phyloP scores from a whole-genome alignment of 37 sponge, comb jelly and placozoan genomes.

The Oopsacas minuta region DNA sequence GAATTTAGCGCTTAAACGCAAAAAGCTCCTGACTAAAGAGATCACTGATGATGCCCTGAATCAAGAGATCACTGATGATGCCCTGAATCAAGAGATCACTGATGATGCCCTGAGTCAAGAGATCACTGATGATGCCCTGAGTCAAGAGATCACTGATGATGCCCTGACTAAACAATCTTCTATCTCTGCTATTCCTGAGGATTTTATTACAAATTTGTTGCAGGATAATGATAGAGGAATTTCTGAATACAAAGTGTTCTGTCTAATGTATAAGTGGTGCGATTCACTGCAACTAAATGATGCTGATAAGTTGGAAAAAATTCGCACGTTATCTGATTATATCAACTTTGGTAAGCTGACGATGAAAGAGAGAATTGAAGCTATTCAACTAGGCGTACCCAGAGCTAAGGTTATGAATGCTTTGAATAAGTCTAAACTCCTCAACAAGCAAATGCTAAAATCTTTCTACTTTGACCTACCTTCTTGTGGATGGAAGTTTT shows the following conservation, averaged over 20 bases:
- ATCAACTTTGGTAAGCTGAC: conserved; percentile 56
- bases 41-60: conserved; percentile 4
- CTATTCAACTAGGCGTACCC: conserved; percentile 49
- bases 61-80: no score
- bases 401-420: conserved; percentile 37
- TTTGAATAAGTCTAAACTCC: conserved; percentile 43
- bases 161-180: neutral
- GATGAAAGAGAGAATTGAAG: conserved; percentile 30
- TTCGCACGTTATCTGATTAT: conserved; percentile 22
- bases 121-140: no score
- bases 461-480: conserved; percentile 34
- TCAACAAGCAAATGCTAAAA: conserved; percentile 29
- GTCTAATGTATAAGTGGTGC: conserved; percentile 44
- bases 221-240: conserved; percentile 9
- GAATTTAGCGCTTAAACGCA: conserved; percentile 20
- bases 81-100: no score
- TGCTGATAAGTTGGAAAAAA: conserved; percentile 21
- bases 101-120: no score
- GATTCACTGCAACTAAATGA: conserved; percentile 17
- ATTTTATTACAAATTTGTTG: conserved; percentile 27
- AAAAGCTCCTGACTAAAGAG: conserved; percentile 18
- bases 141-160: neutral
- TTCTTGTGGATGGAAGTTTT: conserved; percentile 42
- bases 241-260: conserved; percentile 42
- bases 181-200: no score